Evolutionary conservation across 2,888 invertebrate genomes (phyloP).

Genomic region (Eurytoma adleriae): DNA sequence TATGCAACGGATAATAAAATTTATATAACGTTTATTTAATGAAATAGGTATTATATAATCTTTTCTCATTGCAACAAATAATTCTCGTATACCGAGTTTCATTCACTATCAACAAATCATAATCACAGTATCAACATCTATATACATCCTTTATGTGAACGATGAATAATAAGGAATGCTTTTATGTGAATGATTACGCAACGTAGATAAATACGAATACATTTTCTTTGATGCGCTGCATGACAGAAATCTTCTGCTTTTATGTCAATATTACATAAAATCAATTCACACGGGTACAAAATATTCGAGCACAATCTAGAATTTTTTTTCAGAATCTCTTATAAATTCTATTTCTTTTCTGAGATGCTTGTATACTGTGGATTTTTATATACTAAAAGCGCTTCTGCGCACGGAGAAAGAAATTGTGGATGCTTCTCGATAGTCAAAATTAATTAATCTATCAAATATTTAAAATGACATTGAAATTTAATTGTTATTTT

Average conservation of each 20-base stretch:
- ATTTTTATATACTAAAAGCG: too few species aligned
- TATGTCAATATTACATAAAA: conserved; percentile 3
- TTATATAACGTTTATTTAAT: background rate
- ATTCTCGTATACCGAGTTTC: background rate
- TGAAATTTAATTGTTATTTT: too few species aligned
- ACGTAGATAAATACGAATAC: conserved; percentile 28
- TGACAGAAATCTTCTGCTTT: conserved; percentile 25
- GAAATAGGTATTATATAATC: conserved; percentile 19
- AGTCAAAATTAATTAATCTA: too few species aligned
- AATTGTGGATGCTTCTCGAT: too few species aligned
- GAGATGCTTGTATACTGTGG: too few species aligned
- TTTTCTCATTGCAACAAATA: conserved; percentile 1
- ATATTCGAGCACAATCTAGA: background rate
- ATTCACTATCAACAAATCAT: conserved; percentile 26
- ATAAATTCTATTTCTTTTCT: background rate
- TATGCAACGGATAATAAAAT: conserved; percentile 20
- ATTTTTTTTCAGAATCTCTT: conserved; percentile 17
- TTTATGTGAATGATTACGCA: conserved; percentile 19
- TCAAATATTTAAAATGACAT: too few species aligned
- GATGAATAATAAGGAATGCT: conserved; percentile 28
- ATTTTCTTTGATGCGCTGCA: conserved; percentile 36
- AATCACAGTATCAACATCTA: background rate
- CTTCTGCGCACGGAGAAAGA: too few species aligned
- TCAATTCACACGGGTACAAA: background rate
- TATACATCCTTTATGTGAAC: conserved; percentile 8